Evolutionary conservation across 2,888 invertebrate genomes (phyloP).

Genomic region (Chelonus formosanus): DNA sequence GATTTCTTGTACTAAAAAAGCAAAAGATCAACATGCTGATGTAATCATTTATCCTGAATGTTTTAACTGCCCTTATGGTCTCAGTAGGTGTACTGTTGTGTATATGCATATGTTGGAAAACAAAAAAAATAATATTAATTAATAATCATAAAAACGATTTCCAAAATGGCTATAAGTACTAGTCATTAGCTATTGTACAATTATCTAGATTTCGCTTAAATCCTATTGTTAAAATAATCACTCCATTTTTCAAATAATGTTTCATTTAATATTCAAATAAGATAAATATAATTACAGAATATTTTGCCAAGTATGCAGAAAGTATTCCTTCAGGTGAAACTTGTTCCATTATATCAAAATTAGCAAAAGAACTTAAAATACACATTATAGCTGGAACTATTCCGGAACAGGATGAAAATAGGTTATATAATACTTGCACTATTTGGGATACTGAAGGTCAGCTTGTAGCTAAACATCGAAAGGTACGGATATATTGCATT

Average conservation of each 20-base stretch:
- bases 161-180: conserved; percentile 1
- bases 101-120: conserved; percentile 15
- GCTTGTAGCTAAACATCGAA: conserved; percentile 82
- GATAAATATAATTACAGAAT: conserved; percentile 64
- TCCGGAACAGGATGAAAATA: conserved; percentile 77
- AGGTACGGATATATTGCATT: conserved; percentile 68
- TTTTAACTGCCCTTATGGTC: conserved; percentile 95
- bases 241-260: not conserved
- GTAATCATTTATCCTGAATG: conserved; percentile 84
- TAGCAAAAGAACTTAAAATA: conserved; percentile 79
- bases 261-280: conserved; percentile 1
- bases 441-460: conserved; percentile 83
- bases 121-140: conserved; percentile 5
- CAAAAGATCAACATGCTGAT: conserved; percentile 73
- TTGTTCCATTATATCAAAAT: conserved; percentile 73
- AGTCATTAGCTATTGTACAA: no score
- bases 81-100: conserved; percentile 65
- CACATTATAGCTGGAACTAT: conserved; percentile 91
- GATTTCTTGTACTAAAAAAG: conserved; percentile 74
- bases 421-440: conserved; percentile 87
- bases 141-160: conserved; percentile 8
- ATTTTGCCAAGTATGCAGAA: conserved; percentile 88
- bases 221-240: not conserved
- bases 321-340: conserved; percentile 82
- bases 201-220: not conserved